phyloP scores from a whole-genome alignment of 2,113 vertebrate species.

The Corythoichthys intestinalis region DNA sequence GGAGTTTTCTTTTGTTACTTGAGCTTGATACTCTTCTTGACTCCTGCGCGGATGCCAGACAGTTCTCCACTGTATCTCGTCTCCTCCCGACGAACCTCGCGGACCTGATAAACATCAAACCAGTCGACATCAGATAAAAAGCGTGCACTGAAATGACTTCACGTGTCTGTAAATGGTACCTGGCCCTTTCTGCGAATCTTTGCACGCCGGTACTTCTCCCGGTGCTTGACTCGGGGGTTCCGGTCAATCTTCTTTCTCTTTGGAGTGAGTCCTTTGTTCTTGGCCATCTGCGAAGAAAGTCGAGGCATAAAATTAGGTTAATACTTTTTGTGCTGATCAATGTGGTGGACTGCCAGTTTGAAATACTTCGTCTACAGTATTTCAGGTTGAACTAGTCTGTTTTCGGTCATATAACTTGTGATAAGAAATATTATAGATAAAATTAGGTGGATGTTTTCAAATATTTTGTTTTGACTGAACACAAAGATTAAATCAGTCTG shows the following conservation, averaged over 20 bases:
- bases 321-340: no score
- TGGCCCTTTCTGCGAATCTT: constrained; percentile 93
- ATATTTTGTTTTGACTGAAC: no score
- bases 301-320: constrained; percentile 2
- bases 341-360: no score
- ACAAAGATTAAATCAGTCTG: no score
- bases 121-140: neutral
- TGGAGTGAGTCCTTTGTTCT: constrained; percentile 89
- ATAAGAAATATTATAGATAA: no score
- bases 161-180: constrained; percentile 48
- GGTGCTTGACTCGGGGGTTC: constrained; percentile 93
- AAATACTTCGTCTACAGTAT: no score
- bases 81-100: constrained; percentile 80
- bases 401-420: no score
- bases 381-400: no score
- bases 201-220: constrained; percentile 89
- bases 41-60: constrained; percentile 91
- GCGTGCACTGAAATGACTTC: neutral
- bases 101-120: constrained; percentile 70
- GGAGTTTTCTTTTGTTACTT: constrained; percentile 63
- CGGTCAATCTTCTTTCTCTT: constrained; percentile 93
- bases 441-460: no score
- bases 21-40: constrained; percentile 92
- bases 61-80: constrained; percentile 82
- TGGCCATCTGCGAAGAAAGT: constrained; percentile 70